Base-by-base conservation (phyloP, 2,113 vertebrate genomes). In the Triplophysa tibetana region DNA sequence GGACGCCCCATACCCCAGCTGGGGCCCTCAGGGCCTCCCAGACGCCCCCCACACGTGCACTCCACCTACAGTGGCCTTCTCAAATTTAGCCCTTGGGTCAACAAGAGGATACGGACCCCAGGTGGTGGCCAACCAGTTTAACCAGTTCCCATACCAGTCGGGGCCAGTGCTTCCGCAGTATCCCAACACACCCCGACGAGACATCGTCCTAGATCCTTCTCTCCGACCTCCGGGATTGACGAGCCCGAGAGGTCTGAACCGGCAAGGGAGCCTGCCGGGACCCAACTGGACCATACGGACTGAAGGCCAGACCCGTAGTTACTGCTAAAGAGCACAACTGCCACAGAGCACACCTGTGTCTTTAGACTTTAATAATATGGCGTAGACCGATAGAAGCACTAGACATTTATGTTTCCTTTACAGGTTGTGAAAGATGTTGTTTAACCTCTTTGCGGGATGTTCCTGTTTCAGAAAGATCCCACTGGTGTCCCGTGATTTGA, bases 241-340 rank as follows among this genome's bases (percentile, higher is more conserved):
- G 12, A 88, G 83, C 43, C 88, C 72, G 78, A 83, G 72, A 81
- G 90, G 84, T 62, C 72, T 86, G 33, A 82, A 69, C 17, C 82
- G 85, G 17, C 88, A 89, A 52, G 85, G 87, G 43, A 88, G 89
- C 23, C 90, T 93, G 62, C 89, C 92, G 1, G 91, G 89, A n/a
- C 89, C 94, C 64, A 93, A 88, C 73, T 94, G 94, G 93, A 91
- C 93, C 6, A 87, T 93, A 48, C 91, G 91, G 64, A 88, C 91
- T 8, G 92, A 94, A 83, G 92, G 93, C 52, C 93, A 94, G 83
- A 94, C 93, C 1, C 87, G 89, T 52, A 94, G 93, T 90, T 94
- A 94, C 84, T 94, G 94, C 86, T 94, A 86, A 88, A 77, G 17
- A 56, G 79, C 82, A 80, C 56, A 79, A 70, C 76, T 60, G 45